These are phyloP conservation scores for Hycleus cichorii DNA, from an alignment of 1,140 invertebrate genomes.

Conservation along the genomic window DNA sequence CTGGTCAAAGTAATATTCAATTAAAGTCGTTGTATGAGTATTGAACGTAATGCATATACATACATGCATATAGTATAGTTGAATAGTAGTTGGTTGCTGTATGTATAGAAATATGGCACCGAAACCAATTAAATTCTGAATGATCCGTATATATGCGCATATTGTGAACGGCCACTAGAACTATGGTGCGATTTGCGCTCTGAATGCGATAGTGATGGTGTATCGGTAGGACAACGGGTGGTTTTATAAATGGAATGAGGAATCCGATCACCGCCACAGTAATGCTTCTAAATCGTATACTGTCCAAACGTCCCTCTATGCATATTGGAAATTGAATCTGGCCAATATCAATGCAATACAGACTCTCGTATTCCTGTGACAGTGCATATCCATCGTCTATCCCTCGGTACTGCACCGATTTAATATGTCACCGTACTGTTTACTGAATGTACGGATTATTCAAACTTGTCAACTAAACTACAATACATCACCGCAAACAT, in stretches of 20 bases:
- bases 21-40: conserved; percentile 19
- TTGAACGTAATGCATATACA: conserved; percentile 10
- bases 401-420: conserved; percentile 20
- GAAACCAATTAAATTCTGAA: conserved; percentile 29
- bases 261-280: conserved; percentile 24
- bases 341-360: conserved; percentile 35
- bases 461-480: conserved; percentile 32
- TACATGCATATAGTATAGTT: no score
- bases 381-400: conserved; percentile 9
- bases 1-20: conserved; percentile 30
- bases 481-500: no score
- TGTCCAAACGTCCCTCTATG: conserved; percentile 25
- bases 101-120: conserved; percentile 20
- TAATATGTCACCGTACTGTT: conserved; percentile 38
- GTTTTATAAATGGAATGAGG: conserved; percentile 16
- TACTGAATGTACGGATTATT: conserved; percentile 37
- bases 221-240: conserved; percentile 9
- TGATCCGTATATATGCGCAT: conserved; percentile 19
- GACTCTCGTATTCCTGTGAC: conserved; percentile 20
- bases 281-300: conserved; percentile 25
- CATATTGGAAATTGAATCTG: conserved; percentile 40
- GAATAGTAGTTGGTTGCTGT: not conserved
- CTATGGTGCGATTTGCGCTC: conserved; percentile 18
- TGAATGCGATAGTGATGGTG: conserved; percentile 14
- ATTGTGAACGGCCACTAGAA: conserved; percentile 20